Conservation (phyloP, 2,113 vertebrate species). For the Nesogale talazaci region DNA sequence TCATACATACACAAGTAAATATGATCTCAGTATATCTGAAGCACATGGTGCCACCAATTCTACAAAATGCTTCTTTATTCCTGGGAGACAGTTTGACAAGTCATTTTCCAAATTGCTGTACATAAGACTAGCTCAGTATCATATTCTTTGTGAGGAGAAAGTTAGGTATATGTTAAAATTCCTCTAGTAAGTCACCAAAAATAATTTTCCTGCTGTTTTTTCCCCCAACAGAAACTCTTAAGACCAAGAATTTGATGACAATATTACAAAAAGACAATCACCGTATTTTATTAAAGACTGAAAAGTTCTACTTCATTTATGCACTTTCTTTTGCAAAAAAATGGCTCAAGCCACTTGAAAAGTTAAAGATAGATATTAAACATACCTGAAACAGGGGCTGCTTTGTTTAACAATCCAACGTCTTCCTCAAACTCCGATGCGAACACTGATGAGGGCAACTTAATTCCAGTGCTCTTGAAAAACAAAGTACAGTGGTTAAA, state of each 20-base stretch:
- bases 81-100: background rate
- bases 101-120: too few relatives aligned
- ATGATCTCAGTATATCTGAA: conserved; percentile 1
- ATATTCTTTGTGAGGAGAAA: background rate
- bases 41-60: background rate
- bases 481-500: conserved; percentile 32
- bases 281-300: background rate
- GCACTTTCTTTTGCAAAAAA: background rate
- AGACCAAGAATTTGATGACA: background rate
- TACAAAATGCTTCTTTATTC: background rate
- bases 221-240: background rate
- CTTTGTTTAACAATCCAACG: conserved; percentile 97
- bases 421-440: conserved; percentile 98
- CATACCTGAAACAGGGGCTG: conserved; percentile 96
- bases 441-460: conserved; percentile 97
- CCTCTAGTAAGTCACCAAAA: background rate
- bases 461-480: conserved; percentile 89
- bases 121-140: background rate
- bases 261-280: background rate
- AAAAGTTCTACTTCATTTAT: background rate
- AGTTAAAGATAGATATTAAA: conserved; percentile 34
- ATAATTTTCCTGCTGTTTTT: background rate
- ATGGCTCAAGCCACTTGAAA: background rate
- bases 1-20: background rate
- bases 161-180: conserved; percentile 12